These are phyloP conservation scores for Balanococcus diminutus DNA, from an alignment of 2,888 invertebrate genomes.

Conservation along the genomic window DNA sequence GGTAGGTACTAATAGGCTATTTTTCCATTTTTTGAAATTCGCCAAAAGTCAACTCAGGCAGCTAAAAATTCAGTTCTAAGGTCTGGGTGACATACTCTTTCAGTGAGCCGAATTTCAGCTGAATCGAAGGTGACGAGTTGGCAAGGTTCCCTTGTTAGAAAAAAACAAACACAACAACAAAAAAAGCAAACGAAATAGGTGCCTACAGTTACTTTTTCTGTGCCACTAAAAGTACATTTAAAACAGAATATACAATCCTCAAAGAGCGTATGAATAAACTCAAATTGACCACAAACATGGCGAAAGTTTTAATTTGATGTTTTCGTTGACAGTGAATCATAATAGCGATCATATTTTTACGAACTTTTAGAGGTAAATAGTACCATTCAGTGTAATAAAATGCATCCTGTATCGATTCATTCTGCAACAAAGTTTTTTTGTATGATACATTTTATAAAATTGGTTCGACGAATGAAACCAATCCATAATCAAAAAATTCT, in stretches of 20 bases:
- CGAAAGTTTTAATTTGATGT: not conserved
- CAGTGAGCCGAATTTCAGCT: too few relatives aligned
- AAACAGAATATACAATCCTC: not conserved
- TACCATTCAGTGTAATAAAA: slow-evolving; percentile 21
- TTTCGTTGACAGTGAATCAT: not conserved
- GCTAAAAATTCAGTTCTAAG: too few relatives aligned
- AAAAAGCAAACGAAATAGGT: too few relatives aligned
- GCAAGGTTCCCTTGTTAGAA: too few relatives aligned
- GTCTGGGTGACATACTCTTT: too few relatives aligned
- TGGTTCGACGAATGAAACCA: not conserved
- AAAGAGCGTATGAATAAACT: slow-evolving; percentile 14
- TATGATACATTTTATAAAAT: too few relatives aligned
- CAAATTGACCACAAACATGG: not conserved
- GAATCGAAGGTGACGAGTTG: too few relatives aligned
- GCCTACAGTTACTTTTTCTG: not conserved
- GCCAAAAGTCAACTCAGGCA: too few relatives aligned
- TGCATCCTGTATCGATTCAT: not conserved
- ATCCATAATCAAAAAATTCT: not conserved
- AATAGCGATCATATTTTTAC: not conserved
- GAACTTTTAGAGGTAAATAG: not conserved
- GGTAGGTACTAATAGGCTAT: too few relatives aligned
- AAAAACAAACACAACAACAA: too few relatives aligned
- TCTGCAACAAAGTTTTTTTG: too few relatives aligned
- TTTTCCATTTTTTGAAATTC: too few relatives aligned
- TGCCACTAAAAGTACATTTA: slow-evolving; percentile 27